phyloP scores from a whole-genome alignment of 2,888 invertebrate genomes.

The Conistra vaccinii region DNA sequence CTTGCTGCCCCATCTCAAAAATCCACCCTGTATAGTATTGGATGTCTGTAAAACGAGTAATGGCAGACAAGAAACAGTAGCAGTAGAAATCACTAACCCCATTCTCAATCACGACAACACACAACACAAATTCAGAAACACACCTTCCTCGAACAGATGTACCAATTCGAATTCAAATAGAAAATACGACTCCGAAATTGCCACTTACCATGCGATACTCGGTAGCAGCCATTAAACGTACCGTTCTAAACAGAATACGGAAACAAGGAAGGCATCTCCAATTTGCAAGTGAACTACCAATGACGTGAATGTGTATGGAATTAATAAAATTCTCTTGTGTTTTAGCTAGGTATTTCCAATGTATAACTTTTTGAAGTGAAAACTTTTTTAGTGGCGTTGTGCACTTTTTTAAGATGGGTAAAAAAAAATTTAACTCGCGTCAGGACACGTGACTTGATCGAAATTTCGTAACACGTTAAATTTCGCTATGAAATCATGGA shows the following conservation, averaged over 20 bases:
- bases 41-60: neutral
- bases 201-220: constrained; percentile 44
- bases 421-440: too few species aligned
- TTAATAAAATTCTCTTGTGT: constrained; percentile 25
- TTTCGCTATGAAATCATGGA: too few species aligned
- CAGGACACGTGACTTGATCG: too few species aligned
- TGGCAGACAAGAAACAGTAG: neutral
- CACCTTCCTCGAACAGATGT: constrained; percentile 23
- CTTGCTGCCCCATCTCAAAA: too few species aligned
- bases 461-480: too few species aligned
- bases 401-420: too few species aligned
- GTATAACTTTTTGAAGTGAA: too few species aligned
- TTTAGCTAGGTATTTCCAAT: too few species aligned
- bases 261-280: constrained; percentile 43
- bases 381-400: too few species aligned
- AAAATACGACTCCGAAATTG: constrained; percentile 32
- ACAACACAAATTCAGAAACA: neutral
- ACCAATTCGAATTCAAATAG: constrained; percentile 25
- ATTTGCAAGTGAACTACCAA: constrained; percentile 45
- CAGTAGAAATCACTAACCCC: neutral
- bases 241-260: constrained; percentile 53
- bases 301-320: constrained; percentile 41
- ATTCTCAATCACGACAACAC: neutral
- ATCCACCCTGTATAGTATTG: too few species aligned
- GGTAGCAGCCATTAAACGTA: constrained; percentile 44